These are phyloP conservation scores for Sisor rabdophorus DNA, from an alignment of 2,113 vertebrate genomes.

Conservation along the genomic window DNA sequence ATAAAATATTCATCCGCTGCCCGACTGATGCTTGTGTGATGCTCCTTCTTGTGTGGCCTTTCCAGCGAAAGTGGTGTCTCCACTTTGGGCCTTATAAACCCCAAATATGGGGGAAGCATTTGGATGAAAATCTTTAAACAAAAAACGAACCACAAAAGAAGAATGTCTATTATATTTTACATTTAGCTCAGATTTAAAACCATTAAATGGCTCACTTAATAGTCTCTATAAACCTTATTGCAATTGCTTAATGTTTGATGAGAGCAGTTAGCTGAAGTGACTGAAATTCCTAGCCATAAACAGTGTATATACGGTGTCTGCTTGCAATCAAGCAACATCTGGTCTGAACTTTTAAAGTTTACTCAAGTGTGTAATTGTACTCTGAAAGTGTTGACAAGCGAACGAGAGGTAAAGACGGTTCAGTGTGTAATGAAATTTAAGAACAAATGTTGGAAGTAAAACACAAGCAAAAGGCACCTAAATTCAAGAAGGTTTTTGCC, in stretches of 20 bases:
- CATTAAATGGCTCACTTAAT: neutral
- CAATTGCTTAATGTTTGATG: constrained; percentile 23
- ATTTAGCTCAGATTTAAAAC: neutral
- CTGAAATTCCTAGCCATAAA: constrained; percentile 6
- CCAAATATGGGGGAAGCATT: constrained; percentile 76
- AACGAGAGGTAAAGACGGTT: neutral
- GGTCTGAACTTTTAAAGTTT: constrained; percentile 19
- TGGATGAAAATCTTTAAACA: constrained; percentile 81
- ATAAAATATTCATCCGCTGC: constrained; percentile 85
- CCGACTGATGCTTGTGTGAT: constrained; percentile 57
- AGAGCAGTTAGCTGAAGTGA: constrained; percentile 5
- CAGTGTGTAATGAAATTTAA: neutral
- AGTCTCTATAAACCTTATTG: neutral
- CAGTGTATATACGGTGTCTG: neutral
- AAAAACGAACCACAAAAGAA: neutral
- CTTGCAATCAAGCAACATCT: constrained; percentile 25
- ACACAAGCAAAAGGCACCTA: neutral
- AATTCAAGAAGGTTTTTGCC: neutral
- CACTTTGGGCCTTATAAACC: constrained; percentile 78
- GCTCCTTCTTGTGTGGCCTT: constrained; percentile 56
- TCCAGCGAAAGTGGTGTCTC: constrained; percentile 68
- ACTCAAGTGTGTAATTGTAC: constrained; percentile 11
- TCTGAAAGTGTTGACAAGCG: constrained; percentile 8
- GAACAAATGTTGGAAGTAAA: neutral
- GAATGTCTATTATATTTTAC: neutral